phyloP scores from a whole-genome alignment of 2,797 vertebrate species.

The Pseudochromis fuscus region DNA sequence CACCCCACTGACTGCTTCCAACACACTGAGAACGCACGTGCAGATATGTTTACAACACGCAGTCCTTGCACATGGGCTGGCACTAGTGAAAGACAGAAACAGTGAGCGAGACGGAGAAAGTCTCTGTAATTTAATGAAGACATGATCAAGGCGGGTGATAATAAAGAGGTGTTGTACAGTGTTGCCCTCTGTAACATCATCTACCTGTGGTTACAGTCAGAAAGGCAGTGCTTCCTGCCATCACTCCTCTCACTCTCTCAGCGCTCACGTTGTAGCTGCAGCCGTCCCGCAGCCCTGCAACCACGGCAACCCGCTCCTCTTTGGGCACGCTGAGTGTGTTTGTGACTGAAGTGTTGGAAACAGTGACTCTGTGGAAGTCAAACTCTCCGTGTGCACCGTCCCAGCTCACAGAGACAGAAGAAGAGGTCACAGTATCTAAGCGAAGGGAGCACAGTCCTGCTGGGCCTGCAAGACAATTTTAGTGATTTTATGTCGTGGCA shows the following conservation, averaged over 20 bases:
- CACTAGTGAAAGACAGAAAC: conserved; percentile 54
- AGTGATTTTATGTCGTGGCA: background rate
- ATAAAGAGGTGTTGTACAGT: background rate
- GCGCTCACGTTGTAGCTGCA: conserved; percentile 87
- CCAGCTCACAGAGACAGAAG: conserved; percentile 86
- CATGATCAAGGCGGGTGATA: conserved; percentile 11
- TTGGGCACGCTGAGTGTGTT: conserved; percentile 75
- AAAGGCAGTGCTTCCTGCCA: conserved; percentile 74
- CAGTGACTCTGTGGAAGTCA: conserved; percentile 86
- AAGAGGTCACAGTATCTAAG: conserved; percentile 80
- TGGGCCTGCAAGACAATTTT: conserved; percentile 79
- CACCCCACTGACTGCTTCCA: conserved; percentile 84
- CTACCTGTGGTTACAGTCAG: conserved; percentile 84
- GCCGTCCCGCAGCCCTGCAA: conserved; percentile 83
- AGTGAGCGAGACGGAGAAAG: conserved; percentile 31
- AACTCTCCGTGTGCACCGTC: conserved; percentile 83
- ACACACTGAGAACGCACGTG: conserved; percentile 80
- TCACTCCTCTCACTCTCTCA: conserved; percentile 80
- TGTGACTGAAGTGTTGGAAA: conserved; percentile 64
- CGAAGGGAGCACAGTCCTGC: conserved; percentile 84
- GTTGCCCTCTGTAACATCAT: conserved; percentile 27
- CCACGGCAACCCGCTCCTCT: conserved; percentile 72
- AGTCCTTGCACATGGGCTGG: conserved; percentile 63
- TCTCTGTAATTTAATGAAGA: conserved; percentile 32
- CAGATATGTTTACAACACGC: conserved; percentile 61